Evolutionary conservation across 1,140 invertebrate species (phyloP).

Genomic region (Ephestia elutella): DNA sequence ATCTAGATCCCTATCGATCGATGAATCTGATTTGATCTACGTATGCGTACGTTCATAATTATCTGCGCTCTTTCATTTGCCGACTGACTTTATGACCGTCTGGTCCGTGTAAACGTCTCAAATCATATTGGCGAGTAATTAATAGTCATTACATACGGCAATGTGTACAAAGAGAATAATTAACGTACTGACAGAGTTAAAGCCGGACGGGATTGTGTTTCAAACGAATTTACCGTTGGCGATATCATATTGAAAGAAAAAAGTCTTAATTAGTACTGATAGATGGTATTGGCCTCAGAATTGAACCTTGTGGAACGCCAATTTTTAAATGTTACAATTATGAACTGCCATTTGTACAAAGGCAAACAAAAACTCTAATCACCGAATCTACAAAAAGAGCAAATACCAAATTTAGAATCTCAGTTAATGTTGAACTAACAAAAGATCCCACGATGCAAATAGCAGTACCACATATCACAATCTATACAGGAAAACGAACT

Average conservation of each 20-base stretch:
- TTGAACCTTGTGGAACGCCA: constrained; percentile 5
- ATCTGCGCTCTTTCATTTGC: constrained; percentile 68
- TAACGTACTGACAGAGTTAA: constrained; percentile 18
- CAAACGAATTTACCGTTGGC: constrained; percentile 14
- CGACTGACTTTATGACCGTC: constrained; percentile 59
- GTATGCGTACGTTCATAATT: constrained; percentile 69
- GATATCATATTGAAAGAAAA: constrained; percentile 2
- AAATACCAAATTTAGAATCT: not conserved
- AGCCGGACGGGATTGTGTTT: constrained; percentile 17
- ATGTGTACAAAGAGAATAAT: constrained; percentile 31
- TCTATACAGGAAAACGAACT: constrained; percentile 53
- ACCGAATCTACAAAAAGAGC: constrained; percentile 2
- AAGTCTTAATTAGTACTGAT: not conserved
- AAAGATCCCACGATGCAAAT: constrained; percentile 43
- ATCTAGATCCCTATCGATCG: constrained; percentile 67
- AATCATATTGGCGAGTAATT: constrained; percentile 63
- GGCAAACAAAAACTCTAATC: not conserved
- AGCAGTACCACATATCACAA: constrained; percentile 39
- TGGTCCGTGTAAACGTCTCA: constrained; percentile 60
- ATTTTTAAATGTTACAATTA: not conserved
- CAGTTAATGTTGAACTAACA: constrained; percentile 14
- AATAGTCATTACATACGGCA: constrained; percentile 51
- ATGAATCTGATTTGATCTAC: constrained; percentile 69
- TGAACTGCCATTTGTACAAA: not conserved
- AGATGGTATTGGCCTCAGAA: not conserved